Base-by-base conservation (phyloP, 2,797 vertebrate species). In the Sandelia bainsii region DNA sequence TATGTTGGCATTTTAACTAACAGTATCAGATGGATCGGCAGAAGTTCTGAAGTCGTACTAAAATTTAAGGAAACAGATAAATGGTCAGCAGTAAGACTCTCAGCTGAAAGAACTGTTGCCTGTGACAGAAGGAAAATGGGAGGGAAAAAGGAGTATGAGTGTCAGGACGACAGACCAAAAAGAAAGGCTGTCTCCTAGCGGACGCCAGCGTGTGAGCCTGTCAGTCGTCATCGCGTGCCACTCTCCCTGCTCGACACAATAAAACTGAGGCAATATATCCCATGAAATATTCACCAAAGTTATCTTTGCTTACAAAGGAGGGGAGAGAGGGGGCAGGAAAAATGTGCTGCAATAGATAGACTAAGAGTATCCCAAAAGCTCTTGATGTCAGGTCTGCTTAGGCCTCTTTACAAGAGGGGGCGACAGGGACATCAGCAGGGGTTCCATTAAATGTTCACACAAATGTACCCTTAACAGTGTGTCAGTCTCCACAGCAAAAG, bases 241-340 rank as follows among this genome's bases (percentile, higher is more conserved):
- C 81, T 83, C 73, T 84, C 75, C 44, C 25, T 40, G 67, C 72
- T 72, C 68, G 63, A 78, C 72, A 29, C 45, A 40, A 57, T 86
- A 85, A 89, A 91, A 91, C 81, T 75, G 88, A 93, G 87, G 90
- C 86, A 87, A 89, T 90, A 61, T 72, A 67, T 75, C 73, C 74
- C 73, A 91, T 93, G 77, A 91, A 92, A 91, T 89, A 93, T 93
- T 92, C 63, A 92, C 81, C 66, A 59, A 76, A 89, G 89, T 90
- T 89, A 79, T 85, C 76, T 91, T 89, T 82, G 79, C 85, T 73
- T 77, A 77, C 87, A 85, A 89, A 75, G 67, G 45, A 71, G 42
- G 34, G 57, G 62, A 17, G 12, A 23, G 62, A 5, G 25, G 50
- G 45, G 44, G 20, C 6, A 10, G 9, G 25, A 44, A 51, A 60